Evolutionary conservation across 2,113 vertebrate genomes (phyloP), one percentile per base, ranked within the genome.

Genomic region (Gobius niger): DNA sequence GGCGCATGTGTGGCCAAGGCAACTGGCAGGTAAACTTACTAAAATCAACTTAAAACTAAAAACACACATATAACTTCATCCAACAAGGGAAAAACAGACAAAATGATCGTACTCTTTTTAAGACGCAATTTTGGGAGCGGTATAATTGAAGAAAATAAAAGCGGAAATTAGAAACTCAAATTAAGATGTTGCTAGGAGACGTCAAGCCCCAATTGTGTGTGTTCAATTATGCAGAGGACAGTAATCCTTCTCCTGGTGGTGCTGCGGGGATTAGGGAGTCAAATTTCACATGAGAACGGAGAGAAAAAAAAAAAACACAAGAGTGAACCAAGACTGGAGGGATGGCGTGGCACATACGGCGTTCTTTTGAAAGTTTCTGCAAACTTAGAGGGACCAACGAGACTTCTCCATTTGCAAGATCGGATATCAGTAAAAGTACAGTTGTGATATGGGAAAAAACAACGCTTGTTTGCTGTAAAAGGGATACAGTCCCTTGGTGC

Each of bases 111-210:
- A 7, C n/a, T 42, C n/a, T 7, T 42, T 60, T n/a, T 42, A 1
- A 1, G 40, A 7, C 34, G 5, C 7, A 14, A n/a, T 44, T 42
- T 60, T 5, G 11, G 40, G 8, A 42, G 40, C 8, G 14, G 5
- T 14, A n/a, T 42, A 44, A 60, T 16, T 42, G 8, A 60, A 8
- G 40, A 0, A 44, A 60, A 60, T 42, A 14, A 60, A 60, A 60
- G 57, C 15, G 13, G 40, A 13, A 15, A 42, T 44, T 44, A 42
- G 40, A 60, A 60, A 60, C 14, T 60, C 13, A 60, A 60, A 60
- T 60, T n/a, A 44, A 42, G 57, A 42, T 60, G 57, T 60, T 60
- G 57, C 57, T 60, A 60, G 57, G 57, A 41, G 40, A 60, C 57
- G 7, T 14, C 40, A 44, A 60, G 5, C 4, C 57, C 57, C 15